Conservation (phyloP, 2,797 vertebrate genomes). For the Phalloptychus januarius region DNA sequence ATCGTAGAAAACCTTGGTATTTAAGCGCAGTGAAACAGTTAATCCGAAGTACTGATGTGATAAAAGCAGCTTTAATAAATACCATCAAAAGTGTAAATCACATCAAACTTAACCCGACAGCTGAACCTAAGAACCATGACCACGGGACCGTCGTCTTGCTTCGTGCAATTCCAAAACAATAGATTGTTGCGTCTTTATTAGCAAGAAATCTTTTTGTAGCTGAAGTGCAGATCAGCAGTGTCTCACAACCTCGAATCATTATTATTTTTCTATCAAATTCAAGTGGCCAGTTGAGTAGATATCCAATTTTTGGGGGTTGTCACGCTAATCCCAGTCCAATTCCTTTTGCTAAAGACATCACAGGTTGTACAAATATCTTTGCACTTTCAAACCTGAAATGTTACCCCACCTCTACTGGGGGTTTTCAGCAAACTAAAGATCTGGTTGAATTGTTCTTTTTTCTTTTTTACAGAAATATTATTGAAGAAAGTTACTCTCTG, state of each 20-base stretch:
- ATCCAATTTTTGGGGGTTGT: slow-evolving; percentile 39
- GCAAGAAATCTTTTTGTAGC: background rate
- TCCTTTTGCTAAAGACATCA: slow-evolving; percentile 51
- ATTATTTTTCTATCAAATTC: slow-evolving; percentile 13
- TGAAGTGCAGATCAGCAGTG: background rate
- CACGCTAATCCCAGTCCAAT: slow-evolving; percentile 56
- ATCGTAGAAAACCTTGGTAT: background rate
- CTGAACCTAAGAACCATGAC: background rate
- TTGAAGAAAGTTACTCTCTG: background rate
- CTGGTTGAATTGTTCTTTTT: background rate
- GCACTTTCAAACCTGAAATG: slow-evolving; percentile 64
- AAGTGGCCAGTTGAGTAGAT: slow-evolving; percentile 20
- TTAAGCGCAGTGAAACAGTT: background rate
- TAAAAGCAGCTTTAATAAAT: background rate
- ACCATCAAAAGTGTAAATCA: background rate
- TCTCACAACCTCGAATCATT: slow-evolving; percentile 15
- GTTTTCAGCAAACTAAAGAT: background rate
- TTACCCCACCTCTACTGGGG: slow-evolving; percentile 21
- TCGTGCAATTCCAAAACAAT: background rate
- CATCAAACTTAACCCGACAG: background rate
- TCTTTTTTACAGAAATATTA: background rate
- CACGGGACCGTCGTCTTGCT: background rate
- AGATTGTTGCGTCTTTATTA: background rate
- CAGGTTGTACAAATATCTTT: slow-evolving; percentile 51
- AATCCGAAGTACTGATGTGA: background rate